Percentiles rank a stretch among this genome's conserved stretches.
These are phyloP conservation scores for Agrypnia vestita DNA, from an alignment of 1,140 invertebrate genomes.

Conservation along the genomic window DNA sequence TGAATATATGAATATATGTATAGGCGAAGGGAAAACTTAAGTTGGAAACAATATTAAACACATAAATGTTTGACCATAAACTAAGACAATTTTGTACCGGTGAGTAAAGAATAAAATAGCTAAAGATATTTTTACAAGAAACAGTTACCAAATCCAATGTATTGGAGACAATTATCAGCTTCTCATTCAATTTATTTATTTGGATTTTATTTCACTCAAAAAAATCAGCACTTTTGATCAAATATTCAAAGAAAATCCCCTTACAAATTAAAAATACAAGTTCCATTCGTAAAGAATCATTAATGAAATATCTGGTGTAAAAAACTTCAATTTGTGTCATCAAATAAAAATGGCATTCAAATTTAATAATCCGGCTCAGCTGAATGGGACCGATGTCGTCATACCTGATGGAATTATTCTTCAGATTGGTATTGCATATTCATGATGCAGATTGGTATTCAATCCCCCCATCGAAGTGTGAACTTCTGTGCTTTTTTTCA, in stretches of 20 bases:
- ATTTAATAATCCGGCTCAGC: conserved; percentile 10
- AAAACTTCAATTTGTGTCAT: not conserved
- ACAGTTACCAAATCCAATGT: too few relatives aligned
- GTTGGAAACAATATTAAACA: too few relatives aligned
- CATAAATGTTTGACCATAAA: too few relatives aligned
- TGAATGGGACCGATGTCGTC: conserved; percentile 1
- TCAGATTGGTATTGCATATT: conserved; percentile 22
- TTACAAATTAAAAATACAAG: not conserved
- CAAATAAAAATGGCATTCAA: conserved; percentile 13
- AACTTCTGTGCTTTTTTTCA: not conserved
- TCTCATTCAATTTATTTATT: too few relatives aligned
- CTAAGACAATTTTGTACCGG: too few relatives aligned
- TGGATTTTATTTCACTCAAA: too few relatives aligned
- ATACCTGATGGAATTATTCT: conserved; percentile 32
- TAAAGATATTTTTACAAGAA: too few relatives aligned
- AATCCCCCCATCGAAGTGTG: conserved; percentile 6
- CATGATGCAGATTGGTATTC: conserved; percentile 26
- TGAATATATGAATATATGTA: too few relatives aligned
- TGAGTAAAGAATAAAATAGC: too few relatives aligned
- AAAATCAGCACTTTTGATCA: not conserved
- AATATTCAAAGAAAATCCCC: not conserved
- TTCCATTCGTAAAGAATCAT: not conserved
- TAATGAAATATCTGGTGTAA: not conserved
- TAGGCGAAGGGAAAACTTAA: too few relatives aligned
- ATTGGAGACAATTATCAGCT: too few relatives aligned